Conservation (phyloP, 1,140 invertebrate genomes). For the Apis laboriosa region DNA sequence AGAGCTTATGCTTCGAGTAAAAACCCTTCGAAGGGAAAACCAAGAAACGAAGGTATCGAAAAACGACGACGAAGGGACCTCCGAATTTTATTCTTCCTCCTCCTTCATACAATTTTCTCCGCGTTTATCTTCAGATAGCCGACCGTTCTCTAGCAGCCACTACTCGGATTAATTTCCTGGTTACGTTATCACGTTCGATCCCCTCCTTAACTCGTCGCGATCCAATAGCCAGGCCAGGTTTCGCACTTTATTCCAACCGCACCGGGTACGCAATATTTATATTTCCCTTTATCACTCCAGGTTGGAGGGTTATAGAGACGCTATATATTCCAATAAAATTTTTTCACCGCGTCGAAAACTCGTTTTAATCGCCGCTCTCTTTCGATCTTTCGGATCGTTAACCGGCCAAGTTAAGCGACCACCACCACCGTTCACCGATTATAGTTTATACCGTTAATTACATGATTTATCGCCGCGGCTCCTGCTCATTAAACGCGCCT, state of each 20-base stretch:
- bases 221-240: conserved; percentile 66
- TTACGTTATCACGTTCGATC: conserved; percentile 70
- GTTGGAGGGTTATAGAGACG: not conserved
- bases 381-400: conserved; percentile 29
- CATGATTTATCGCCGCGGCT: conserved; percentile 50
- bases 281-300: conserved; percentile 74
- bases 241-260: conserved; percentile 53
- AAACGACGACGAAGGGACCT: conserved; percentile 1
- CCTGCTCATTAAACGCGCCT: conserved; percentile 43
- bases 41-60: conserved; percentile 21
- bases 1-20: conserved; percentile 74
- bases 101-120: conserved; percentile 41
- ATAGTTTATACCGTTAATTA: conserved; percentile 53
- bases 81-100: conserved; percentile 55
- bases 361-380: not conserved
- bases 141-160: conserved; percentile 29
- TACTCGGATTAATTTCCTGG: conserved; percentile 72
- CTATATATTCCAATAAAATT: not conserved
- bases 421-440: conserved; percentile 22
- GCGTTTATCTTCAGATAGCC: conserved; percentile 71
- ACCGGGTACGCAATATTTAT: conserved; percentile 74
- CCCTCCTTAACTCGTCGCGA: conserved; percentile 60
- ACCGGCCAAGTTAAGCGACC: not conserved
- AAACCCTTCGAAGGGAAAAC: conserved; percentile 56
- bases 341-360: not conserved